Percentiles rank a stretch among this genome's conserved stretches.
These are phyloP conservation scores for Ctenochaetus hawaiiensis DNA, from an alignment of 2,797 vertebrate species.

Conservation along the genomic window DNA sequence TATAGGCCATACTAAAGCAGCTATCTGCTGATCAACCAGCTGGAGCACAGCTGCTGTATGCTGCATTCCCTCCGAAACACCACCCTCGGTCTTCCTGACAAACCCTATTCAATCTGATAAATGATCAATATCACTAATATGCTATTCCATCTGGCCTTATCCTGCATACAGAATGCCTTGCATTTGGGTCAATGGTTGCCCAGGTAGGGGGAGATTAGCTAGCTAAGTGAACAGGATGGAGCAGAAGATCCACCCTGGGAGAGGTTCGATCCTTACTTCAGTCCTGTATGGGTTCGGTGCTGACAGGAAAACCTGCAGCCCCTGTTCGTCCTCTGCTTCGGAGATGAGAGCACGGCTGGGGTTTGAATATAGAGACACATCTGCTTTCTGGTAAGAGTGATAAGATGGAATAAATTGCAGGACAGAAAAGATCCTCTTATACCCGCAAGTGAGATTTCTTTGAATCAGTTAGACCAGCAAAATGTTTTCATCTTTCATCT, in stretches of 20 bases:
- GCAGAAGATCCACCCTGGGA: slow-evolving; percentile 48
- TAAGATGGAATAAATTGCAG: slow-evolving; percentile 5
- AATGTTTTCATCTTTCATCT: slow-evolving; percentile 9
- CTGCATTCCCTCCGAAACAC: slow-evolving; percentile 54
- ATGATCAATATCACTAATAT: slow-evolving; percentile 73
- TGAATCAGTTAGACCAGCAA: not conserved
- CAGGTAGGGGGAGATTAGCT: slow-evolving; percentile 67
- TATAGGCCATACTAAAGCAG: slow-evolving; percentile 48
- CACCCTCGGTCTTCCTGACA: slow-evolving; percentile 67
- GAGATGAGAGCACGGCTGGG: slow-evolving; percentile 36
- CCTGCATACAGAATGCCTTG: slow-evolving; percentile 40
- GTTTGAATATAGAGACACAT: slow-evolving; percentile 30
- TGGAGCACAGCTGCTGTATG: slow-evolving; percentile 61
- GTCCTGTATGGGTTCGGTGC: slow-evolving; percentile 15
- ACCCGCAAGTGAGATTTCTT: slow-evolving; percentile 20
- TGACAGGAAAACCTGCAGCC: slow-evolving; percentile 47
- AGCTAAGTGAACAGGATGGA: slow-evolving; percentile 61
- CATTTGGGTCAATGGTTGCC: slow-evolving; percentile 55
- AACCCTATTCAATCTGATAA: slow-evolving; percentile 57
- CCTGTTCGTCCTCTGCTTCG: slow-evolving; percentile 18
- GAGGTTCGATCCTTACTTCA: slow-evolving; percentile 50
- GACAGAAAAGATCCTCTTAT: not conserved
- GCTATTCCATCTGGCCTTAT: slow-evolving; percentile 53
- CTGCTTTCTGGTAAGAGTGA: slow-evolving; percentile 19
- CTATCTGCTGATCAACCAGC: slow-evolving; percentile 72